These are phyloP conservation scores for Nemopilema nomurai DNA, from an alignment of 30 jellyfish, hydroid and myxozoan species.

Conservation along the genomic window DNA sequence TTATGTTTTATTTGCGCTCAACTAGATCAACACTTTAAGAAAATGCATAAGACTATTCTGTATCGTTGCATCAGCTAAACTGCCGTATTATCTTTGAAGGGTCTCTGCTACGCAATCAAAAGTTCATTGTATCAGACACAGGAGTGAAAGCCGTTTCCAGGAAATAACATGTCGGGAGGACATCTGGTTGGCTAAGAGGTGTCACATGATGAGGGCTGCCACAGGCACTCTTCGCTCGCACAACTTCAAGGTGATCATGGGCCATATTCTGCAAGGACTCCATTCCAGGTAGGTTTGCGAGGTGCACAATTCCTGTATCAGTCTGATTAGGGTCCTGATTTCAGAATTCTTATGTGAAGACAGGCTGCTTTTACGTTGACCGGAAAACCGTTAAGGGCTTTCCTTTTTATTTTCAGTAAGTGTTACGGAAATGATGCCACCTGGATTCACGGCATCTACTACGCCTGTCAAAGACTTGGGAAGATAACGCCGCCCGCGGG, in stretches of 20 bases:
- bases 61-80: too few species aligned
- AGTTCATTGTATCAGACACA: conserved; percentile 28
- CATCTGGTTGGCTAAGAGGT: conserved; percentile 83
- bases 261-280: conserved; percentile 65
- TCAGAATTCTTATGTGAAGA: too few species aligned
- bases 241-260: conserved; percentile 79
- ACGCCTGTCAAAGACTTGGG: conserved; percentile 87
- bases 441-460: conserved; percentile 74
- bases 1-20: too few species aligned
- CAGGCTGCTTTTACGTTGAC: too few species aligned
- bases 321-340: too few species aligned
- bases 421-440: conserved; percentile 32
- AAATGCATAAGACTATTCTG: too few species aligned
- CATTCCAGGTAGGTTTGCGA: conserved; percentile 30
- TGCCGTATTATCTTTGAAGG: conserved; percentile 2
- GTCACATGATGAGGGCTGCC: conserved; percentile 81
- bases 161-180: conserved; percentile 69
- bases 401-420: background rate
- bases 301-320: background rate
- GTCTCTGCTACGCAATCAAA: conserved; percentile 25
- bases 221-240: conserved; percentile 83
- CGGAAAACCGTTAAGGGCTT: background rate
- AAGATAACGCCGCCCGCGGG: conserved; percentile 68
- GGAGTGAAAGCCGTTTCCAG: background rate
- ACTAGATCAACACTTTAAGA: too few species aligned